Percentiles rank a stretch among this genome's conserved stretches.
phyloP scores from a whole-genome alignment of 2,113 vertebrate genomes.

The Pterocles burchelli region DNA sequence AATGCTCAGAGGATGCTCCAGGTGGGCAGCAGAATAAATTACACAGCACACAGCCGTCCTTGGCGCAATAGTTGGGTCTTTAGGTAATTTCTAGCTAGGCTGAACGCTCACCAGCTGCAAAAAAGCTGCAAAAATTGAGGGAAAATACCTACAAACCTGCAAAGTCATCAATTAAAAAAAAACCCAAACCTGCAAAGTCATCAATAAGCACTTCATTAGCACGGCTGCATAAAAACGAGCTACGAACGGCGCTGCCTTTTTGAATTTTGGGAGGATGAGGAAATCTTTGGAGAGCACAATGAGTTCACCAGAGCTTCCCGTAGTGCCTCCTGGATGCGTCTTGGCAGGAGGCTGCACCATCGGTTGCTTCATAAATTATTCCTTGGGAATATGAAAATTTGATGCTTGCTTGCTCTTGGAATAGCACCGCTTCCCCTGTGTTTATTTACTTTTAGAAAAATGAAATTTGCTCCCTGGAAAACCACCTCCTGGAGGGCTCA shows the following conservation, averaged over 20 bases:
- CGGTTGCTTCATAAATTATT: neutral
- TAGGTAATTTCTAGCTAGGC: neutral
- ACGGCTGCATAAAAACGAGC: fast-evolving
- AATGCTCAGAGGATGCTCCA: neutral
- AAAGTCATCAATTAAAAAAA: too few relatives aligned
- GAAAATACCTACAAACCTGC: neutral
- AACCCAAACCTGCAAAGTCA: neutral
- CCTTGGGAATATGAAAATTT: neutral
- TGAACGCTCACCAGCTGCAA: neutral
- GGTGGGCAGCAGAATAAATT: neutral
- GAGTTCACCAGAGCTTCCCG: neutral
- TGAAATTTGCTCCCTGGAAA: neutral
- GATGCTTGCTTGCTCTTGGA: neutral
- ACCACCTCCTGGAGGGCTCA: neutral
- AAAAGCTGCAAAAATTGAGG: neutral
- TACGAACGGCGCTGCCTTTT: neutral
- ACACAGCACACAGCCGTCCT: neutral
- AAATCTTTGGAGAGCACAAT: neutral
- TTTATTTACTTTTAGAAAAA: neutral
- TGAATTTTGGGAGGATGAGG: neutral
- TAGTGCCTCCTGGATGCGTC: neutral
- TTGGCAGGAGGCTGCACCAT: neutral
- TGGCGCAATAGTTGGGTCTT: neutral
- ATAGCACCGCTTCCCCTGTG: neutral
- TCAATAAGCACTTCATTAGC: neutral